These are phyloP conservation scores for Lithobates sylvaticus DNA, from an alignment of 2,797 vertebrate genomes.

Conservation along the genomic window DNA sequence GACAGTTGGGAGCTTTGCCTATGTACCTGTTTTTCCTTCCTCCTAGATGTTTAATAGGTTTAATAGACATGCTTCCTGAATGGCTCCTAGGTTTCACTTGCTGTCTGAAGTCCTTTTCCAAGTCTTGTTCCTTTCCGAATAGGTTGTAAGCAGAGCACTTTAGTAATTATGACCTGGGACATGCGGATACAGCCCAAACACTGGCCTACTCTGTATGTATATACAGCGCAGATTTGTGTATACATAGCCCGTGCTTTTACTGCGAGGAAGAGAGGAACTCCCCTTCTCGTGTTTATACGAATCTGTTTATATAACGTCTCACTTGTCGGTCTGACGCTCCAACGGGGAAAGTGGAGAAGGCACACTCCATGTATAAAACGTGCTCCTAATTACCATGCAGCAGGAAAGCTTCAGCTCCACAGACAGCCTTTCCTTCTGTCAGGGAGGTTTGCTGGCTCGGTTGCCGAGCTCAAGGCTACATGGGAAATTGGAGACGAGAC, in stretches of 20 bases:
- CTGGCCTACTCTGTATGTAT: not conserved
- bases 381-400: conserved; percentile 29
- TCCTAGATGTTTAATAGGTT: no score
- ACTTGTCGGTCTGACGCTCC: conserved; percentile 29
- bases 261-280: conserved; percentile 31
- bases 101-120: no score
- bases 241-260: conserved; percentile 19
- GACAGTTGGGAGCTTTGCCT: no score
- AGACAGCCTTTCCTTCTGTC: conserved; percentile 22
- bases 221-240: conserved; percentile 36
- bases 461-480: conserved; percentile 26
- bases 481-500: conserved; percentile 22
- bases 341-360: conserved; percentile 34
- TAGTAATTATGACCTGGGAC: not conserved
- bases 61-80: no score
- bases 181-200: not conserved
- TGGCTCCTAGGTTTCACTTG: no score
- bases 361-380: conserved; percentile 1
- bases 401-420: conserved; percentile 11
- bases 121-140: no score
- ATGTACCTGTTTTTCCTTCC: no score
- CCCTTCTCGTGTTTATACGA: conserved; percentile 39
- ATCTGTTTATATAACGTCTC: conserved; percentile 52
- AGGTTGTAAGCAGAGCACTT: not conserved
- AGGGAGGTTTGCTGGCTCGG: conserved; percentile 5